A percentile compares a stretch with the other conserved stretches of the same genome.
Evolutionary conservation across 2,888 invertebrate species (phyloP).

Genomic region (Leistus spinibarbis): DNA sequence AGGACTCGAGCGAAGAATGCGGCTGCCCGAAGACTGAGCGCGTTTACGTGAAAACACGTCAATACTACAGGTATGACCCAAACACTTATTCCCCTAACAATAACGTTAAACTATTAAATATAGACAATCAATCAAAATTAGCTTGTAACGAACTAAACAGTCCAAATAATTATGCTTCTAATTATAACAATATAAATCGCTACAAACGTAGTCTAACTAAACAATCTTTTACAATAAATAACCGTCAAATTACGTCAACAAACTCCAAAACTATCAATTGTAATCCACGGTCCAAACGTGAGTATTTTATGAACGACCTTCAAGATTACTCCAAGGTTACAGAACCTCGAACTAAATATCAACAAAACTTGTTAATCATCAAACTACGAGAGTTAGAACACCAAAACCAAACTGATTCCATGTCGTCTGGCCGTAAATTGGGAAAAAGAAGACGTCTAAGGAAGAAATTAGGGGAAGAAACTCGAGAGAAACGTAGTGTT

Average conservation of each 20-base stretch:
- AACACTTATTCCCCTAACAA: background rate
- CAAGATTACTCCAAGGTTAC: conserved; percentile 9
- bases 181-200: background rate
- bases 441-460: background rate
- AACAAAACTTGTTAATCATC: background rate
- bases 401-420: background rate
- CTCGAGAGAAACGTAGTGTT: background rate
- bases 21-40: background rate
- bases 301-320: conserved; percentile 14
- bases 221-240: background rate
- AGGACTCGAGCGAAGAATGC: background rate
- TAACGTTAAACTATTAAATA: background rate
- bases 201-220: background rate
- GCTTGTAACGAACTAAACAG: background rate
- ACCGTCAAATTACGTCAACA: too few relatives aligned
- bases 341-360: background rate
- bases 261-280: background rate
- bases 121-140: background rate
- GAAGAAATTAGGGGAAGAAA: background rate
- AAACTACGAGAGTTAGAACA: background rate
- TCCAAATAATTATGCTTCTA: background rate
- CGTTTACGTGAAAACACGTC: background rate
- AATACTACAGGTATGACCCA: background rate
- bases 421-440: background rate
- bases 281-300: background rate